Evolutionary conservation across 1,140 invertebrate species (phyloP).

Genomic region (Oppia nitens): DNA sequence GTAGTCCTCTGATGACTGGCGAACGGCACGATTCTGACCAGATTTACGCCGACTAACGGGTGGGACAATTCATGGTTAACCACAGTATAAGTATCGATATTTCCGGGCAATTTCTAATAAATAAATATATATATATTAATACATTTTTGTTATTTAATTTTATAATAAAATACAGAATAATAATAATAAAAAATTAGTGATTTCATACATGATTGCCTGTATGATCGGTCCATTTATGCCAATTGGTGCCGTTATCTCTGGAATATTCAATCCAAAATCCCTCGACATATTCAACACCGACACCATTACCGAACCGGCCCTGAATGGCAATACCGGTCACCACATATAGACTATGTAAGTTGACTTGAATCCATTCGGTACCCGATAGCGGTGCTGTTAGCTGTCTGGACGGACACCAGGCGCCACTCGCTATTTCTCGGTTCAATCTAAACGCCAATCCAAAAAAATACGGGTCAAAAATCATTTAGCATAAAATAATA

Average conservation of each 20-base stretch:
- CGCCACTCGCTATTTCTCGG: conserved; percentile 72
- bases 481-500: no score
- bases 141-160: no score
- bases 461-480: no score
- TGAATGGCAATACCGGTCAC: conserved; percentile 69
- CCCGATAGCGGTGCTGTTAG: conserved; percentile 37
- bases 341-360: conserved; percentile 54
- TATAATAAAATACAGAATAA: no score
- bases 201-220: conserved; percentile 15
- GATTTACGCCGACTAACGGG: conserved; percentile 54
- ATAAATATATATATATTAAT: conserved; percentile 21
- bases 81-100: conserved; percentile 62
- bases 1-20: conserved; percentile 61
- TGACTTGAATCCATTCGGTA: conserved; percentile 76
- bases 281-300: conserved; percentile 77
- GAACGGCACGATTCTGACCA: conserved; percentile 61
- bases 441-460: conserved; percentile 48
- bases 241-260: neutral
- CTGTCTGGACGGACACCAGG: conserved; percentile 79
- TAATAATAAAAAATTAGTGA: neutral
- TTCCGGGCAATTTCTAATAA: conserved; percentile 51
- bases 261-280: conserved; percentile 75
- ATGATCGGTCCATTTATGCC: conserved; percentile 14
- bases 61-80: conserved; percentile 48
- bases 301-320: conserved; percentile 78